Base-by-base conservation (phyloP, 2,888 invertebrate genomes). In the Zaprionus lineosus region DNA sequence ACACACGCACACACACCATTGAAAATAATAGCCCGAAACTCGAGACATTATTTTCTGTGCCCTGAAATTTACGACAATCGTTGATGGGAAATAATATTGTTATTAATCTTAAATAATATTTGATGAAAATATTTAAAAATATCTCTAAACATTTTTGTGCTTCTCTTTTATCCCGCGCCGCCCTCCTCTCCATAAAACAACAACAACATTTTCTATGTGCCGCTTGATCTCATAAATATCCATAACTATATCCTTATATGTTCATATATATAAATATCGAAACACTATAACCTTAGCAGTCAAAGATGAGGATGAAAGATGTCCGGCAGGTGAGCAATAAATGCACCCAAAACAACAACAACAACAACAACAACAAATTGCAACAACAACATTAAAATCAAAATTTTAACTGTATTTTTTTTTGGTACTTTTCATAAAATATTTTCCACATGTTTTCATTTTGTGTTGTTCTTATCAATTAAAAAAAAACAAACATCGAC, bases 291-390 rank as follows among this genome's bases (percentile, higher is more conserved):
- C 21, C 67, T 73, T 91, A 93, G 93, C 93, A 90, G 92, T 92
- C 90, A 92, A 92, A 91, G 93, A 93, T 87, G 93, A 93, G 87
- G 93, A 93, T 90, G 93, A 93, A 89, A 90, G 93, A 90, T 91
- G 92, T 87, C 93, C 93, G 85, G 93, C 93, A 93, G 93, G 93
- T 93, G 93, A 89, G 88, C 78, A 87, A 82, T 65, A 50, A 70
- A 71, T 53, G 77, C 70, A 74, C 81, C 44, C 63, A 65, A 68
- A 65, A 72, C 55, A 61, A 58, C 51, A 67, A 57, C 15, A 59
- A 51, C 37, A 69, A 64, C 31, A 16, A 50, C 15, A 37, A 46
- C 37, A 24, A 50, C 44, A 56, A 52, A 31, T 55, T 37, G 34
- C 36, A 40, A 57, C 16, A 47, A 31, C 33, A 36, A 28, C 24